Evolutionary conservation across 1,140 invertebrate genomes (phyloP), one percentile per base, ranked within the genome.

Genomic region (Panulirus ornatus): DNA sequence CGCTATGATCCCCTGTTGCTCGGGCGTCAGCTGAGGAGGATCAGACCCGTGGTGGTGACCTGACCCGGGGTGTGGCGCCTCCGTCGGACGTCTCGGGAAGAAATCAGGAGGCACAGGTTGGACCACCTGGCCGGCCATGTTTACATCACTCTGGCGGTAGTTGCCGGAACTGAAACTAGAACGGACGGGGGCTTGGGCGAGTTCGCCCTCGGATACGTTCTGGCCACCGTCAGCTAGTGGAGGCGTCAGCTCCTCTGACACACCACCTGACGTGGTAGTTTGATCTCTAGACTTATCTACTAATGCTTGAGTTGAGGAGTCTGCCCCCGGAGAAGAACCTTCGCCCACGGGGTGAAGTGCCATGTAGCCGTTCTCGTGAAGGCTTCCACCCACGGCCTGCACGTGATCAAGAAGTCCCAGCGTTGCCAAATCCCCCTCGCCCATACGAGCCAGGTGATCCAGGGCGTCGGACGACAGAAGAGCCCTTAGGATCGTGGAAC

Each of bases 1-100:
- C 5, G 84, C 44, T 3, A 75, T 85, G 2, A 85, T 70, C 9
- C 34, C 58, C 36, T 85, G 38, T 44, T 85, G 84, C 27, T 85
- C 84, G 1, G 5, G 42, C 14, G 66, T 75, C 34, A 85, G 44
- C 42, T 85, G 66, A 2, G 84, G 27, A 22, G 1, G 6, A 19
- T 36, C 14, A 2, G 1, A 6, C 36, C 9, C 27, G 11, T 82
- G 36, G 14, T 82, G 84, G 70, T 83, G 51, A 27, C 2, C n/a
- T 83, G 79, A 58, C 5, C 5, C 38, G 30, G 9, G 51, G 3
- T 58, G 84, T 42, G 27, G 54, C 6, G 81, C 0, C 2, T 27
- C 11, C 11, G 83, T 34, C 3, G 70, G 84, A 3, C 66, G 63
- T 11, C 16, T 44, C 3, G 82, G 82, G 58, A 84, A 84, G 36